These are phyloP conservation scores for Synanthedon formicaeformis DNA, from an alignment of 2,888 invertebrate species.

Conservation along the genomic window DNA sequence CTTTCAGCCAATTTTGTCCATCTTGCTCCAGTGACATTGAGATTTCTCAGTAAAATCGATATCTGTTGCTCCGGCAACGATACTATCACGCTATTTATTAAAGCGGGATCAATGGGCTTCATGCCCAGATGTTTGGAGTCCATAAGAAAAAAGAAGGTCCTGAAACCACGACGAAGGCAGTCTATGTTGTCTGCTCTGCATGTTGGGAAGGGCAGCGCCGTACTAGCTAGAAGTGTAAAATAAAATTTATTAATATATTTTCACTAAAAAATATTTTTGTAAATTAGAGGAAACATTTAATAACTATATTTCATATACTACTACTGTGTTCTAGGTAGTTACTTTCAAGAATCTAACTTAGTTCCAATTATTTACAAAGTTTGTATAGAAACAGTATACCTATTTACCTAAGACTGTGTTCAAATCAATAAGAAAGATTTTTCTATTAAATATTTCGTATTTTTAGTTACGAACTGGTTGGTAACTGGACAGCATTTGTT, in stretches of 20 bases:
- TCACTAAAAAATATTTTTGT: not conserved
- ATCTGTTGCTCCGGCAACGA: constrained; percentile 42
- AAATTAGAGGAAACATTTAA: too few species aligned
- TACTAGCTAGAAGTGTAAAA: constrained; percentile 16
- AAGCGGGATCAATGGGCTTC: constrained; percentile 42
- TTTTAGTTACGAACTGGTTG: too few species aligned
- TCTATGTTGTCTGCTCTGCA: constrained; percentile 46
- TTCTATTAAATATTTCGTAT: too few species aligned
- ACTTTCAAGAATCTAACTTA: too few species aligned
- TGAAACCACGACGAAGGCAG: constrained; percentile 47
- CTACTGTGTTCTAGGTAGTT: too few species aligned
- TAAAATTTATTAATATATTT: not conserved
- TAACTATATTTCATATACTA: too few species aligned
- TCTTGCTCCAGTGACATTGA: constrained; percentile 53
- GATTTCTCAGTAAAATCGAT: constrained; percentile 42
- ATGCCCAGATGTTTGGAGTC: constrained; percentile 45
- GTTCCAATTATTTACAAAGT: too few species aligned
- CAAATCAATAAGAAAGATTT: too few species aligned
- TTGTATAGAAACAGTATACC: too few species aligned
- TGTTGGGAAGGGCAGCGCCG: constrained; percentile 48
- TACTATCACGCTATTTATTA: constrained; percentile 45
- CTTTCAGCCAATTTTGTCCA: constrained; percentile 50
- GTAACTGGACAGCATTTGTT: too few species aligned
- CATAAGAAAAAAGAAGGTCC: constrained; percentile 60
- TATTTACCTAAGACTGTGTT: too few species aligned